Base-by-base conservation (phyloP, 2,113 vertebrate species). In the Piprites chloris region DNA sequence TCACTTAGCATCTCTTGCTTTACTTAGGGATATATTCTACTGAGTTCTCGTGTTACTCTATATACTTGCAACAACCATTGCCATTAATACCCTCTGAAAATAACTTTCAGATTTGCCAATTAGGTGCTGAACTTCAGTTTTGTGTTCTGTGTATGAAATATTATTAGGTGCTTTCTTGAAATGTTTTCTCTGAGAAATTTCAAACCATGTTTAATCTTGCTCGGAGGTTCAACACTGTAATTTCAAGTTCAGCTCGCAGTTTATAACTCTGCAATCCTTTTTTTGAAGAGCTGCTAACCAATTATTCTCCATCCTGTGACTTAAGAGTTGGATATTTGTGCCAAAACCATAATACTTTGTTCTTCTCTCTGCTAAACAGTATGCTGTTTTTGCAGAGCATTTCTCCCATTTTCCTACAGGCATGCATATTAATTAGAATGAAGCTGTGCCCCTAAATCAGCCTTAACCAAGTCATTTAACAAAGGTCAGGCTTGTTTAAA, bases 261-360 rank as follows among this genome's bases (percentile, higher is more conserved):
- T 95, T 93, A 89, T 71, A 93, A 89, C 67, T 86, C 82, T 68
- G 83, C 6, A 15, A 74, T 92, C 47, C 72, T 14, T 88, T 93
- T 93, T 95, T 93, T 95, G 92, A 96, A 95, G 89, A 95, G 91
- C 76, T 95, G 90, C 95, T 93, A 95, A 91, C 76, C 89, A 95
- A 85, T 97, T 96, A 95, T 89, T 92, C 89, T 84, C 76, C 94
- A 87, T 89, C 86, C 76, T 95, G 14, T 90, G 84, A 56, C 42
- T 81, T 83, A 26, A 33, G 86, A 93, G 47, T 55, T 74, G 76
- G 27, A 20, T 59, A 50, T 88, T 81, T 93, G 86, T 95, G 95
- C 96, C 95, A 97, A 96, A 97, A 86, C 91, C 94, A 90, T 88
- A 95, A 71, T 67, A 89, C 94, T 96, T 95, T 95, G 94, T 96